phyloP scores from a whole-genome alignment of 2,113 vertebrate genomes.

The Pycnonotus jocosus region DNA sequence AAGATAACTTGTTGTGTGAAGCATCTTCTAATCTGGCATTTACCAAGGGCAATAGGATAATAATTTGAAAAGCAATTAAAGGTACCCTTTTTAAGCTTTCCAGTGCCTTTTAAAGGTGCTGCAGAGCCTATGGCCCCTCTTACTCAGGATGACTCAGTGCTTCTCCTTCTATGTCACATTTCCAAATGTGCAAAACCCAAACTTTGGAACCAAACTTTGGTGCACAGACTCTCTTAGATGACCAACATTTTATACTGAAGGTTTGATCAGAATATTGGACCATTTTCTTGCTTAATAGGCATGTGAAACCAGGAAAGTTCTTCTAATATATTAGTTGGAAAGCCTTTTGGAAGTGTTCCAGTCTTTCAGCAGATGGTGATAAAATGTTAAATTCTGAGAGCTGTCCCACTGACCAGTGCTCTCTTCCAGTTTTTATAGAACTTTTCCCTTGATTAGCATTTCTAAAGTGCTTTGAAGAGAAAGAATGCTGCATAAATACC shows the following conservation, averaged over 20 bases:
- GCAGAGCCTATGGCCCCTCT: not conserved
- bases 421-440: not conserved
- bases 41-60: conserved; percentile 21
- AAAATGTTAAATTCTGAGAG: not conserved
- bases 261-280: not conserved
- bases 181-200: not conserved
- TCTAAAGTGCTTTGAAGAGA: not conserved
- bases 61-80: conserved; percentile 27
- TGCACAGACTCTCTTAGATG: not conserved
- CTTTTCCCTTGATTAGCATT: not conserved
- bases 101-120: not conserved
- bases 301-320: not conserved
- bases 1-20: conserved; percentile 6
- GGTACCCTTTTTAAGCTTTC: not conserved
- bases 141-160: not conserved
- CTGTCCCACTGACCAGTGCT: not conserved
- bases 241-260: not conserved
- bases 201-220: not conserved
- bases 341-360: not conserved
- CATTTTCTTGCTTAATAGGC: not conserved
- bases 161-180: not conserved
- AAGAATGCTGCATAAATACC: not conserved
- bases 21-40: conserved; percentile 21
- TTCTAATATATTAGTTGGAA: not conserved
- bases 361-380: not conserved